Evolutionary conservation across 2,888 invertebrate genomes (phyloP), one percentile per base, ranked within the genome.

Genomic region (Arrhopalites spinosus): DNA sequence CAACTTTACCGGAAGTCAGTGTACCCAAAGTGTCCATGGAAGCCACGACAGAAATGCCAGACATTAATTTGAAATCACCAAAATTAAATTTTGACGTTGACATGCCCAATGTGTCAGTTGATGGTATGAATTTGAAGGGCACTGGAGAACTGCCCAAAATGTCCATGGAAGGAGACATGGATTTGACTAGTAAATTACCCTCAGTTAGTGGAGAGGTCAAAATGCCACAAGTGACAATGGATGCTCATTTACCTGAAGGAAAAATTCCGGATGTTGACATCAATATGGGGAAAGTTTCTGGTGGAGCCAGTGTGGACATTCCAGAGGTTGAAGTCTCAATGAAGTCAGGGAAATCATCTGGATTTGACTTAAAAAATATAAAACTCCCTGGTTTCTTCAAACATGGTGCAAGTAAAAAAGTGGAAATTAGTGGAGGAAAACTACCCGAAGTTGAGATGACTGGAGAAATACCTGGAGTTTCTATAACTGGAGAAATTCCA

Each of bases 331-430:
- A 64, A 45, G 7, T 73, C 1, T 47, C 47, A 25, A 50, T 73
- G 23, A 64, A 73, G 64, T n/a, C 23, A 43, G 50, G 30, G 7
- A 63, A 64, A 30, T 47, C 64, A 2, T 45, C 64, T 11, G 64
- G 63, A 29, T 50, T 47, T 64, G 47, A 29, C 11, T 45, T 63
- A 3, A 64, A 64, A 63, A 1, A 25, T 5, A 64, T 73, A 17
- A 73, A 73, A 64, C 20, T 64, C n/a, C 63, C 64, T 15, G 64
- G 64, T n/a, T 64, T 63, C 29, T 47, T 64, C 15, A 73, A 73
- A 20, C 59, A 72, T n/a, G 68, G 50, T 30, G 29, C n/a, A 20
- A 61, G 45, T n/a, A 72, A 61, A 23, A 73, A 73, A 29, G 45
- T 50, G 45, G 73, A 73, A 30, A 64, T 64, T 17, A 30, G 30